phyloP scores from a whole-genome alignment of 2,888 invertebrate genomes.

The Salticus scenicus region DNA sequence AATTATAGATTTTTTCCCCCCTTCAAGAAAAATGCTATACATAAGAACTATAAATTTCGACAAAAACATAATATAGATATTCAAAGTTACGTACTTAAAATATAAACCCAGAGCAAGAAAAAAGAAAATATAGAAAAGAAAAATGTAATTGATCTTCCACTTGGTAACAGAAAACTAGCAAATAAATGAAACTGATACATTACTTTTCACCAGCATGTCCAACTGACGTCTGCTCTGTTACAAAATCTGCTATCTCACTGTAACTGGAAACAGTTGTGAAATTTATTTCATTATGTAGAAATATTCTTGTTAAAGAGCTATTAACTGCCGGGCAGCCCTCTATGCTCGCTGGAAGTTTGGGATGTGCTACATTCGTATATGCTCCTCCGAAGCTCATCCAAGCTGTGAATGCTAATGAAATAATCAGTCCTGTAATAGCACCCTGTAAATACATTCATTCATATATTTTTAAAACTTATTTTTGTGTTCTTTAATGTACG shows the following conservation, averaged over 20 bases:
- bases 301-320: not conserved
- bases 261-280: not conserved
- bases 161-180: too few species aligned
- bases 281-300: not conserved
- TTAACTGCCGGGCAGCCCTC: slow-evolving; percentile 65
- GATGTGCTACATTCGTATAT: slow-evolving; percentile 79
- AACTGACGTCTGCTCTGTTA: not conserved
- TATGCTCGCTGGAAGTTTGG: slow-evolving; percentile 71
- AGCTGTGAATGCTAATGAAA: slow-evolving; percentile 42
- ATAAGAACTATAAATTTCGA: too few species aligned
- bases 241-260: not conserved
- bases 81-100: too few species aligned
- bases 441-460: slow-evolving; percentile 48
- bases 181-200: too few species aligned
- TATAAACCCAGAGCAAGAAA: too few species aligned
- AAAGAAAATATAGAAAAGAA: too few species aligned
- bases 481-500: too few species aligned
- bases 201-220: not conserved
- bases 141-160: too few species aligned
- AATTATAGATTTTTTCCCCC: too few species aligned
- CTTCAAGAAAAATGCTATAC: too few species aligned
- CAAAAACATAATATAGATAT: too few species aligned
- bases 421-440: slow-evolving; percentile 43
- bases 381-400: slow-evolving; percentile 85
- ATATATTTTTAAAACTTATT: too few species aligned